Conservation (phyloP, 2,797 vertebrate genomes). For the Champsocephalus gunnari region DNA sequence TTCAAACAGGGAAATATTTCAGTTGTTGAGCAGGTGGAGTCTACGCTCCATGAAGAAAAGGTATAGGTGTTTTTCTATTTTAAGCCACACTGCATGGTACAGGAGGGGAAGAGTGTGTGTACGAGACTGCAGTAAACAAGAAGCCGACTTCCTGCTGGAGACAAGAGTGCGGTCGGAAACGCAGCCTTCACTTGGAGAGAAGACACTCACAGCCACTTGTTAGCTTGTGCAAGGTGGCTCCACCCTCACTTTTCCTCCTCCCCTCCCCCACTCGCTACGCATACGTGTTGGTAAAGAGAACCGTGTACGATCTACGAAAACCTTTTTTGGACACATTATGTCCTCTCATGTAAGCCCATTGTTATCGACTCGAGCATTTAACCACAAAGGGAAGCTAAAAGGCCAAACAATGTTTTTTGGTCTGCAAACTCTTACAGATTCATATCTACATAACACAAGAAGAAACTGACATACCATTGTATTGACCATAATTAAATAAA, state of each 20-base stretch:
- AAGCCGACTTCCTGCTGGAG: conserved; percentile 80
- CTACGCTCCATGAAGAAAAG: not conserved
- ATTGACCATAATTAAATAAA: not conserved
- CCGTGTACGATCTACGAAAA: conserved; percentile 31
- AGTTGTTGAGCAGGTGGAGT: conserved; percentile 4
- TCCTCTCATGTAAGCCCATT: conserved; percentile 7
- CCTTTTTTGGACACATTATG: conserved; percentile 14
- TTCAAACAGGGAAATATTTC: not conserved
- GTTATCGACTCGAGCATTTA: conserved; percentile 1
- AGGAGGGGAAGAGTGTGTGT: conserved; percentile 12
- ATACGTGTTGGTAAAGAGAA: conserved; percentile 13
- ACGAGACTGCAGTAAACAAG: conserved; percentile 66
- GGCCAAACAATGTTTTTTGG: conserved; percentile 38
- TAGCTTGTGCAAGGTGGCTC: conserved; percentile 39
- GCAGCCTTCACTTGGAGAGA: conserved; percentile 64
- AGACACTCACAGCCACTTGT: conserved; percentile 63
- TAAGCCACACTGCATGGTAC: not conserved
- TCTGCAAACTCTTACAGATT: conserved; percentile 10
- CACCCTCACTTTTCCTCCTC: not conserved
- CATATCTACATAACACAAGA: not conserved
- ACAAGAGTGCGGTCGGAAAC: conserved; percentile 70
- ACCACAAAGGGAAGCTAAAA: conserved; percentile 35
- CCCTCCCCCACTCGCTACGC: not conserved
- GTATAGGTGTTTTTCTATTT: conserved; percentile 14
- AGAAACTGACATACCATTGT: conserved; percentile 5